Evolutionary conservation across 2,113 vertebrate species (phyloP), one percentile per base, ranked within the genome.

Genomic region (Cebidichthys violaceus): DNA sequence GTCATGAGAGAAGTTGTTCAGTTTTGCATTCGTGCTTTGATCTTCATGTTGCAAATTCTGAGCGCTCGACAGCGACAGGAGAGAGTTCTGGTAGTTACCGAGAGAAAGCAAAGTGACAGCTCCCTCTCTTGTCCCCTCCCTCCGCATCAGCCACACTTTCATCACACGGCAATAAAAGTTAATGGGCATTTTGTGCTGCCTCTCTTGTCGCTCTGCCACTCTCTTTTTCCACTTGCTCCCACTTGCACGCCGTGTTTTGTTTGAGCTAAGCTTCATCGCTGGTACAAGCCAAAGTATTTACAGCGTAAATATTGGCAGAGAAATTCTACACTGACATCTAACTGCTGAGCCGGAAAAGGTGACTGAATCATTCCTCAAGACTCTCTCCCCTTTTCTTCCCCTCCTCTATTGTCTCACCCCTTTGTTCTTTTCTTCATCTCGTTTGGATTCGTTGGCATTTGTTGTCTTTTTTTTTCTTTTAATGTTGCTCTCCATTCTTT

Each of bases 91-190:
- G 24, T 59, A 37, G 66, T 73, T 65, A 62, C 39, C 13, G 54
- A 41, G 52, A 45, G 72, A 82, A 61, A 79, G 69, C 65, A 41
- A 77, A 78, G 66, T 75, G 70, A 71, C 75, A 65, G 77, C 74
- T 87, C 27, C 22, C 22, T 47, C 35, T 77, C 67, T 62, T 24
- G 54, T 55, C 54, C 55, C 77, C 75, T 76, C 77, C 80, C 60
- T 70, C 27, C 69, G 31, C 62, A 24, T 75, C 76, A 41, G 72
- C 45, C 67, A 65, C 82, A 70, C 81, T 89, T 88, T 93, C 80
- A 91, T 92, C 88, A 79, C 86, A 80, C 64, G 52, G 77, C 79
- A 82, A 86, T 93, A 86, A 94, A 94, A 89, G 61, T 82, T 88
- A 90, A 89, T 70, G 79, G 88, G 65, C 62, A 60, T 86, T 90